Base-by-base conservation (phyloP, 2,888 invertebrate species). In the Heliconius sara region DNA sequence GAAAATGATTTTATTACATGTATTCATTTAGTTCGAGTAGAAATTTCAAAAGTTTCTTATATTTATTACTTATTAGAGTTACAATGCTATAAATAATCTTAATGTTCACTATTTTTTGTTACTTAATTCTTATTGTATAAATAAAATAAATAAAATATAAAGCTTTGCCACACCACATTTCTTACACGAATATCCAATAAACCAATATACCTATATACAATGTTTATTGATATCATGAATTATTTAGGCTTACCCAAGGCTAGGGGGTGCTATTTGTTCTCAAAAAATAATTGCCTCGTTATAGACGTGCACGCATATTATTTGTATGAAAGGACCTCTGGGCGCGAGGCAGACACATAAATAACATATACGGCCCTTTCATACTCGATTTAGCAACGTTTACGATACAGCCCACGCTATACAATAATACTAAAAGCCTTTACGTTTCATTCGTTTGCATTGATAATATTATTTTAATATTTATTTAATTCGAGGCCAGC, bases 361-460 rank as follows among this genome's bases (percentile, higher is more conserved):
- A 72, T 65, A 78, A 78, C 72, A 27, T 67, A 52, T 78, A 78
- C 66, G 34, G 57, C 66, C 67, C 39, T 71, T 72, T 78, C 71
- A 73, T 73, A 78, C 25, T 57, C 66, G 65, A 72, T 78, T 70
- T 66, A 73, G 60, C 66, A 73, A 73, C 57, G 34, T 73, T 78
- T 78, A 78, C 66, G 78, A 57, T 39, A 52, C 65, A 22, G 6
- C 22, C 34, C 73, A 78, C 78, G 78, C 73, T 13, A 73, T 52
- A 57, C 22, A 66, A 73, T 78, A 63, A 43, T 70, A 78, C 73
- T 78, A 78, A 78, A 78, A 78, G 78, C 78, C 27, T 78, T 78
- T 39, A 65, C 22, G 43, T 73, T 72, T 73, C 25, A n/a, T 43
- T 68, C 25, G n/a, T 68, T 68, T 39, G n/a, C 39, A 68, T 68